Evolutionary conservation across 2,797 vertebrate genomes (phyloP), one percentile per base, ranked within the genome.

Genomic region (Microctenopoma stevenorrisi): DNA sequence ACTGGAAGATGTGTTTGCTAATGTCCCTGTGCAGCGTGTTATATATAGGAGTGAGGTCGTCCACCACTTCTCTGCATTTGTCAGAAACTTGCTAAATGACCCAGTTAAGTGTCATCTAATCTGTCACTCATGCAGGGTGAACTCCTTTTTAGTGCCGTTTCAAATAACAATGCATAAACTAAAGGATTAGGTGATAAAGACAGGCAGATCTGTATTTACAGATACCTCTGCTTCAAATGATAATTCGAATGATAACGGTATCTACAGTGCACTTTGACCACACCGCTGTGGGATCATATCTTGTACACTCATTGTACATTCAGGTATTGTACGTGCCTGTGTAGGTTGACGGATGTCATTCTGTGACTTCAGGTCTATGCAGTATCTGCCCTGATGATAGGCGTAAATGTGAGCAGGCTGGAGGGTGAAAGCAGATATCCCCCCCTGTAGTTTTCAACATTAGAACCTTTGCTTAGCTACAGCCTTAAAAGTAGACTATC

Each of bases 281-380:
- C 4, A 37, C 4, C 4, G 15, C 38, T 35, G 60, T 56, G 49
- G 61, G 33, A 59, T 57, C 30, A 65, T 81, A 72, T 72, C 26
- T 71, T 74, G 63, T 76, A 71, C 68, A 76, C 71, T 79, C 59
- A 38, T 43, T 79, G 63, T 79, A 61, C 62, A 30, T 66, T 2
- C 47, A 73, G 73, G 76, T 71, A 48, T 56, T 64, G n/a, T 37
- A 33, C 54, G 74, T 46, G 64, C 68, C 44, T 43, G 12, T 74
- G 56, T 47, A 68, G 46, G 69, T 50, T 38, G 18, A 48, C 63
- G 25, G 35, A 67, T 56, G 26, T 50, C 53, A n/a, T 50, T 30
- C 51, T 50, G 40, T 64, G 30, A 40, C 60, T 47, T 47, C 26
- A 44, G 15, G 69, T 59, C 50, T 62, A 30, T 18, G 55, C 73